Evolutionary conservation across 2,797 vertebrate genomes (phyloP).

Genomic region (Hemibagrus guttatus): DNA sequence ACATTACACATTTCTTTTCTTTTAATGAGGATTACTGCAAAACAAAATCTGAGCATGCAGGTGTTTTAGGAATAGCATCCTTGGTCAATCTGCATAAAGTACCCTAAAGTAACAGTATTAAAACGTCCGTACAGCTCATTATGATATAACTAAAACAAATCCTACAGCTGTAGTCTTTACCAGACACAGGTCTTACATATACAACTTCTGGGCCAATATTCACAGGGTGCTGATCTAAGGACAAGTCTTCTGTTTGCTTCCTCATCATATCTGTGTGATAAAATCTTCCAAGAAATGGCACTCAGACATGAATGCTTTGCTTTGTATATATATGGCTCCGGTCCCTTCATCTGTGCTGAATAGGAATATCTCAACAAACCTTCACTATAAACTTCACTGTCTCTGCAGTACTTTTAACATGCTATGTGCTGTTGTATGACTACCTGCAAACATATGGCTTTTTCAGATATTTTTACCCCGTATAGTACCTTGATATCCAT

Average conservation of each 20-base stretch:
- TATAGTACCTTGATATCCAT: neutral
- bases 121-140: neutral
- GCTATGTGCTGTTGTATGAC: neutral
- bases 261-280: neutral
- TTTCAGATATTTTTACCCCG: neutral
- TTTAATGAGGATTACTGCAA: conserved; percentile 34
- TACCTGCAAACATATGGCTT: neutral
- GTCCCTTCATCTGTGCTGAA: neutral
- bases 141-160: neutral
- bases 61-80: neutral
- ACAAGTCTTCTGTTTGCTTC: neutral
- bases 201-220: neutral
- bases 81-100: conserved; percentile 5
- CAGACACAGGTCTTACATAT: neutral
- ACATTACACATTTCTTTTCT: conserved; percentile 13
- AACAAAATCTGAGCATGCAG: conserved; percentile 25
- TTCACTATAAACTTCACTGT: neutral
- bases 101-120: neutral
- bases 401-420: neutral
- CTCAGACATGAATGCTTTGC: neutral
- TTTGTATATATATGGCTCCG: neutral
- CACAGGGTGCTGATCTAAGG: neutral
- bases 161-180: neutral
- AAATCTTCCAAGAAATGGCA: neutral
- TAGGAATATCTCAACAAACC: neutral